phyloP scores from a whole-genome alignment of 2,888 invertebrate species.

The Hypolimnas misippus region DNA sequence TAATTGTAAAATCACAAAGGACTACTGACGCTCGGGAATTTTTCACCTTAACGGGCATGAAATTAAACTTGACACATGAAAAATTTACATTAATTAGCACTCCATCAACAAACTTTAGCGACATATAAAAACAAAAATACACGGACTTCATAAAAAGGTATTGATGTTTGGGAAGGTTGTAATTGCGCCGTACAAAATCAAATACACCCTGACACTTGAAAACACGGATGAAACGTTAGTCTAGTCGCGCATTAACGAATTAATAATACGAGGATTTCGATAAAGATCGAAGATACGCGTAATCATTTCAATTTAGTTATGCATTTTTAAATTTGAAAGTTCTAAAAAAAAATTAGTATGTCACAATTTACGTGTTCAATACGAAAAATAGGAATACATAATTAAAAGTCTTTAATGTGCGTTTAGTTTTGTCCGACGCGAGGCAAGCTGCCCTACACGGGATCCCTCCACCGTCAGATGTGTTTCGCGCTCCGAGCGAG shows the following conservation, averaged over 20 bases:
- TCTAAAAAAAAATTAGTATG: no score
- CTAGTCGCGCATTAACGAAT: not conserved
- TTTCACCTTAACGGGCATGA: no score
- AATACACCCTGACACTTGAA: not conserved
- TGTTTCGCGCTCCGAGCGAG: not conserved
- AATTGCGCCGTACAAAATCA: conserved; percentile 4
- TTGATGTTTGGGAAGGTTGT: not conserved
- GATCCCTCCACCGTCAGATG: not conserved
- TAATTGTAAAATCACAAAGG: no score
- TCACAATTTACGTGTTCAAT: no score
- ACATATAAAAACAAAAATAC: not conserved
- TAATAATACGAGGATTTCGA: no score
- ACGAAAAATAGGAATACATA: no score
- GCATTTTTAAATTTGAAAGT: no score
- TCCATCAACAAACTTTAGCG: not conserved
- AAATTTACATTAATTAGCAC: no score
- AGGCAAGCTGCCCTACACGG: not conserved
- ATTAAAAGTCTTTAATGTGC: not conserved
- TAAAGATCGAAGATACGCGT: no score
- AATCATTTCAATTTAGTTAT: no score
- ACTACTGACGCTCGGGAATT: no score
- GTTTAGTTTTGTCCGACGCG: not conserved
- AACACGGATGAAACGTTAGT: not conserved
- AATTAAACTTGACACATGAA: no score
- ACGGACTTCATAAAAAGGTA: not conserved